Percentiles rank a stretch among this genome's conserved stretches.
phyloP scores from a whole-genome alignment of 2,888 invertebrate genomes.

The Pseudococcus jackbeardsleyi region DNA sequence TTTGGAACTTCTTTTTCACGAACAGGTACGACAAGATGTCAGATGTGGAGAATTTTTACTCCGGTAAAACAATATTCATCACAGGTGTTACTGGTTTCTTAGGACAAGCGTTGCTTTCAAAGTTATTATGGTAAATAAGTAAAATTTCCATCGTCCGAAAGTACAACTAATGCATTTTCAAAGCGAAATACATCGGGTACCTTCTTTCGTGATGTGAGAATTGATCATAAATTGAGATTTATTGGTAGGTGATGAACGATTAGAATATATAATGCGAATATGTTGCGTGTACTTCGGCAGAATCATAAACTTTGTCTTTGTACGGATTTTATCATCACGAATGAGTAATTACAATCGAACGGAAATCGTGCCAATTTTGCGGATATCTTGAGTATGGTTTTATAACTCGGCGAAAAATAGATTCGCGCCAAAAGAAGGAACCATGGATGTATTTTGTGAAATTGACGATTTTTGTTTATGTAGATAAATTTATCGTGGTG shows the following conservation, averaged over 20 bases:
- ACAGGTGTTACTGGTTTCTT: constrained; percentile 63
- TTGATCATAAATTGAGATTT: not conserved
- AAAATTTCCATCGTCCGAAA: not conserved
- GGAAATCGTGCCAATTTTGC: not conserved
- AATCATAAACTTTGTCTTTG: not conserved
- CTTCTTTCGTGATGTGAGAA: not conserved
- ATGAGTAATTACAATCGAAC: constrained; percentile 5
- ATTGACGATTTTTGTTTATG: no score
- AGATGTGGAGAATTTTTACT: not conserved
- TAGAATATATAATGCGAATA: not conserved
- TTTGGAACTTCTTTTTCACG: not conserved
- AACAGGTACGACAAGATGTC: not conserved
- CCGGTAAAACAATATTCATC: constrained; percentile 40
- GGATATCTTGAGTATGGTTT: not conserved
- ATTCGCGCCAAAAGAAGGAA: not conserved
- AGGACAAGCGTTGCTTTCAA: constrained; percentile 54
- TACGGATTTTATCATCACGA: constrained; percentile 5
- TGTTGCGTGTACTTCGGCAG: not conserved
- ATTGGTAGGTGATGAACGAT: not conserved
- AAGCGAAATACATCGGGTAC: not conserved
- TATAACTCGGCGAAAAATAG: not conserved
- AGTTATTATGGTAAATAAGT: constrained; percentile 54
- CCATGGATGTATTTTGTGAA: not conserved
- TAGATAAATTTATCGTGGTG: no score
- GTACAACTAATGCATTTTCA: not conserved